Percentiles rank a stretch among this genome's conserved stretches.
Evolutionary conservation across 1,140 invertebrate species (phyloP).

Genomic region (Phenacoccus solenopsis): DNA sequence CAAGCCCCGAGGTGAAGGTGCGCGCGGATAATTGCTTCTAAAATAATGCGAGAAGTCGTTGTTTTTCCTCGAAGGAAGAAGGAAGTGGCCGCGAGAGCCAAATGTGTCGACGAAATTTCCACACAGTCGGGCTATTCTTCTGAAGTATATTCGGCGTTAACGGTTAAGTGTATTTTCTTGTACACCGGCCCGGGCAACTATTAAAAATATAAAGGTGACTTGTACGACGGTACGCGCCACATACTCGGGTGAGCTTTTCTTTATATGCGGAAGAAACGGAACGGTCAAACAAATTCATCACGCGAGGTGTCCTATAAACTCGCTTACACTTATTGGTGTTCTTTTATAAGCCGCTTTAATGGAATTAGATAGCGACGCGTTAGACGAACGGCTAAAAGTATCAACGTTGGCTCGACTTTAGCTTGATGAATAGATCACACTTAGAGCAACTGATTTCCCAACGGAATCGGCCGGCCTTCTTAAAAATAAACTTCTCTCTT

Average conservation of each 20-base stretch:
- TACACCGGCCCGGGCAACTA: neutral
- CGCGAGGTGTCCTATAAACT: neutral
- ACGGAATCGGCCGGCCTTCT: neutral
- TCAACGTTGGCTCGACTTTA: neutral
- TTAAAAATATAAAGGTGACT: conserved; percentile 10
- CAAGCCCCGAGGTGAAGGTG: no score
- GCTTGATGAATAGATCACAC: conserved; percentile 16
- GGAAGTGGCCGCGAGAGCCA: no score
- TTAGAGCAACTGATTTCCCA: conserved; percentile 12
- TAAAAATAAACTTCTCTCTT: conserved; percentile 1
- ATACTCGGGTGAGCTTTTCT: no score
- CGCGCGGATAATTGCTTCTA: no score
- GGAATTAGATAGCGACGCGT: neutral
- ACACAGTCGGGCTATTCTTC: neutral
- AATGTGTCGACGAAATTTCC: no score
- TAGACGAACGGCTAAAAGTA: neutral
- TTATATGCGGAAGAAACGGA: neutral
- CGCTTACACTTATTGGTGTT: neutral
- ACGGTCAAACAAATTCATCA: neutral
- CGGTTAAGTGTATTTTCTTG: conserved; percentile 12
- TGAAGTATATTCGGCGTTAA: neutral
- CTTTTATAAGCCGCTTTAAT: neutral
- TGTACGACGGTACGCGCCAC: neutral
- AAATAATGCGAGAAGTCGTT: no score
- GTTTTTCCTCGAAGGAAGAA: no score